Evolutionary conservation across 2,797 vertebrate genomes (phyloP), one percentile per base, ranked within the genome.

Genomic region (Darevskia mixta): DNA sequence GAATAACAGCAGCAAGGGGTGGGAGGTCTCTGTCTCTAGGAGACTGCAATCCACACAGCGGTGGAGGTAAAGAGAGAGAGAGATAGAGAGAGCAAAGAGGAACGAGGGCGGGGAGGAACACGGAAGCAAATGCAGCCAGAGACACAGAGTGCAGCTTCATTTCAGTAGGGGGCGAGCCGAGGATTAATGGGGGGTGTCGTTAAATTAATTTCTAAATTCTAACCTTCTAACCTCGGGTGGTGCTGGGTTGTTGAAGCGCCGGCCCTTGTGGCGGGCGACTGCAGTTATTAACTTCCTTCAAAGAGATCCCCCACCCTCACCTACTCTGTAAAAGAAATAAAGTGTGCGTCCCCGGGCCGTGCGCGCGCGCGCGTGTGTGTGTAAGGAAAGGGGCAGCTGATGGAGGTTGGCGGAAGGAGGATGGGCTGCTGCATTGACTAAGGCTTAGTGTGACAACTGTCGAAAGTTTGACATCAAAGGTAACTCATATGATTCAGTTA

Each of bases 391-490:
- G 20, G 29, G 27, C 6, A 41, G 0, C 23, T 29, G 8, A 4
- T 38, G 1, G 9, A 3, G 41, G 25, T 8, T 15, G n/a, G 32
- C 3, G 41, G 85, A 0, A 79, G 86, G 86, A 89, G 92, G 94
- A 95, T 95, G 95, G 95, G 93, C 91, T 95, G 93, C 91, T 95
- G 96, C 95, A 96, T 95, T 96, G 95, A 94, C 93, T 94, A 95
- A 95, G 94, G 92, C 94, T 95, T 96, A 94, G 95, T 95, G 95
- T 95, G 96, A 97, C 96, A 96, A 97, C 96, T 97, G 96, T 96
- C 96, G 95, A 96, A 97, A 97, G 96, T 97, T 96, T 96, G 95
- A 96, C 96, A 97, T 97, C 96, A 97, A 97, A 97, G 95, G 90
- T 92, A 95, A 92, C 91, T 95, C 96, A 95, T 95, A 96, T 96